A percentile compares a stretch with the other conserved stretches of the same genome.
phyloP scores from a whole-genome alignment of 2,888 invertebrate species.

The Cacoxenus indagator region DNA sequence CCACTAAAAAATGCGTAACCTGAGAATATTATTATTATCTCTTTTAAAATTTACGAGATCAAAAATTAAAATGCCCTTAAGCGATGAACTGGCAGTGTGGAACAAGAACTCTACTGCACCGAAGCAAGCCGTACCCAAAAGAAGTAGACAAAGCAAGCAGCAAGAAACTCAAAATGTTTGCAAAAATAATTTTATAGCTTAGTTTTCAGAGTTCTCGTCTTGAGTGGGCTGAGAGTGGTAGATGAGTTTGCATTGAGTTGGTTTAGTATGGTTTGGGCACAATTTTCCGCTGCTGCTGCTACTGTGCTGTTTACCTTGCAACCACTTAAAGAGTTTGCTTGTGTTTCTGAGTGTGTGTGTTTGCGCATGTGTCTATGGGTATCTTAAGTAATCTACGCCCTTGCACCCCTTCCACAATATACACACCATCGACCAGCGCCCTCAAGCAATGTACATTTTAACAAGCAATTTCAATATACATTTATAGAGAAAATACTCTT shows the following conservation, averaged over 20 bases:
- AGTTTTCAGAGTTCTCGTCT: slow-evolving; percentile 6
- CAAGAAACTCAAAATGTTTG: slow-evolving; percentile 63
- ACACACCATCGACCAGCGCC: not conserved
- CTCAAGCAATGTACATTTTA: slow-evolving; percentile 24
- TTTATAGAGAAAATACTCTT: not conserved
- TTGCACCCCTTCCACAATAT: not conserved
- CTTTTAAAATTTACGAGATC: slow-evolving; percentile 63
- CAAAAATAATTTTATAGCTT: slow-evolving; percentile 59
- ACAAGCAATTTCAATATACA: slow-evolving; percentile 28
- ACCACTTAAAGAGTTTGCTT: slow-evolving; percentile 5
- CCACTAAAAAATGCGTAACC: slow-evolving; percentile 53
- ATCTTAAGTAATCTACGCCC: slow-evolving; percentile 39
- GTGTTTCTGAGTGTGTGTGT: no score
- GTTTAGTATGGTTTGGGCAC: slow-evolving; percentile 36
- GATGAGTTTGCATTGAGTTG: not conserved
- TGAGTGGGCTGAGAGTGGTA: slow-evolving; percentile 29
- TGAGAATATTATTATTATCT: slow-evolving; percentile 64
- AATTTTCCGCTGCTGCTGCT: not conserved
- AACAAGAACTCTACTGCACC: slow-evolving; percentile 7
- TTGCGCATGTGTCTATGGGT: slow-evolving; percentile 62
- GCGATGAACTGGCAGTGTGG: slow-evolving; percentile 23
- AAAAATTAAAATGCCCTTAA: slow-evolving; percentile 61
- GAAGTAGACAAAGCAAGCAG: slow-evolving; percentile 13
- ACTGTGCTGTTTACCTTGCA: slow-evolving; percentile 11
- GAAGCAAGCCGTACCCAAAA: slow-evolving; percentile 37